Conservation (phyloP, 2,797 vertebrate genomes). For the Rhinella marina region DNA sequence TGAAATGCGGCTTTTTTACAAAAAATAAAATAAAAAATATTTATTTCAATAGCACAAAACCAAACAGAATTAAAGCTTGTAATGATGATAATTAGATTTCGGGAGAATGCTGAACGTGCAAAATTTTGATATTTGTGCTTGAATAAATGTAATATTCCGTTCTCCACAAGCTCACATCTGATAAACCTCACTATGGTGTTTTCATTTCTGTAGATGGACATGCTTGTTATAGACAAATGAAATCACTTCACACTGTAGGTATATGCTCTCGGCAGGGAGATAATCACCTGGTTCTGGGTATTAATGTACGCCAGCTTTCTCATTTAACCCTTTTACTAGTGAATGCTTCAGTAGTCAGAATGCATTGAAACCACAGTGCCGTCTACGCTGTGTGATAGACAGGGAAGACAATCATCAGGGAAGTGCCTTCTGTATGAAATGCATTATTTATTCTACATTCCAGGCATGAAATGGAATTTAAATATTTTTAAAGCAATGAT, state of each 20-base stretch:
- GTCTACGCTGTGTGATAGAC: conserved; percentile 9
- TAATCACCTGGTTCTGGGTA: conserved; percentile 58
- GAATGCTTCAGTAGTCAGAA: conserved; percentile 33
- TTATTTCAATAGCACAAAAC: conserved; percentile 9
- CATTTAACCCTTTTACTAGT: conserved; percentile 46
- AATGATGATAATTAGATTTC: conserved; percentile 18
- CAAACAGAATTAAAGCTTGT: background rate
- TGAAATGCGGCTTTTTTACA: background rate
- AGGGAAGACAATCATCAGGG: conserved; percentile 34
- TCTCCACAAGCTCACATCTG: background rate
- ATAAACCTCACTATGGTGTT: conserved; percentile 64
- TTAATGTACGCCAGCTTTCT: conserved; percentile 45
- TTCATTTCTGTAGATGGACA: conserved; percentile 67
- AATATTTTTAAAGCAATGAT: conserved; percentile 25
- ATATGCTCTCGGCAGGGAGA: conserved; percentile 67
- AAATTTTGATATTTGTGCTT: conserved; percentile 38
- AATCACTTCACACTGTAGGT: conserved; percentile 72
- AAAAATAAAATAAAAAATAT: background rate
- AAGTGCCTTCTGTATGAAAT: conserved; percentile 29
- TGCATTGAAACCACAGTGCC: conserved; percentile 14
- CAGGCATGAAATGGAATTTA: conserved; percentile 31
- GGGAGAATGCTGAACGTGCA: conserved; percentile 1
- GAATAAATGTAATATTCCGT: conserved; percentile 38
- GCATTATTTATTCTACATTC: conserved; percentile 16
- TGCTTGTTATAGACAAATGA: conserved; percentile 72